These are phyloP conservation scores for Hippocampus barbouri DNA, from an alignment of 2,113 vertebrate genomes.

Conservation along the genomic window DNA sequence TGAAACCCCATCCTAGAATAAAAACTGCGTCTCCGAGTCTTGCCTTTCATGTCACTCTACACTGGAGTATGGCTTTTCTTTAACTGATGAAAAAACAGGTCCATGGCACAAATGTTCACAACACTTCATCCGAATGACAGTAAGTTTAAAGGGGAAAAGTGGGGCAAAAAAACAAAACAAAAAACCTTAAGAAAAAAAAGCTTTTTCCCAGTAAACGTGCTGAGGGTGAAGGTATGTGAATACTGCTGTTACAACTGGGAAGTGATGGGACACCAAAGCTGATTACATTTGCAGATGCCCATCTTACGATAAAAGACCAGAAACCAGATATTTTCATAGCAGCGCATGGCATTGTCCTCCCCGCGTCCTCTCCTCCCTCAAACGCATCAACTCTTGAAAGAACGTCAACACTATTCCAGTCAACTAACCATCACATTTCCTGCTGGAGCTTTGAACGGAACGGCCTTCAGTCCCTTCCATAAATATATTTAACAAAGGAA, in stretches of 20 bases:
- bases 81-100: slow-evolving; percentile 32
- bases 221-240: slow-evolving; percentile 24
- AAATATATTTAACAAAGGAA: slow-evolving; percentile 33
- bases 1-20: slow-evolving; percentile 40
- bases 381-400: slow-evolving; percentile 25
- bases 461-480: slow-evolving; percentile 35
- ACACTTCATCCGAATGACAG: slow-evolving; percentile 26
- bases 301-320: slow-evolving; percentile 12
- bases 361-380: slow-evolving; percentile 11
- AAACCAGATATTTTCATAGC: slow-evolving; percentile 23
- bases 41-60: slow-evolving; percentile 38
- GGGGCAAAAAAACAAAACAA: too few species aligned
- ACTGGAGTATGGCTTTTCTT: slow-evolving; percentile 64
- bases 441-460: slow-evolving; percentile 28
- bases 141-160: slow-evolving; percentile 6
- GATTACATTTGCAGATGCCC: slow-evolving; percentile 2
- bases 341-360: slow-evolving; percentile 35
- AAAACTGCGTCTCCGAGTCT: slow-evolving; percentile 31
- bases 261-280: slow-evolving; percentile 3
- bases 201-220: slow-evolving; percentile 14
- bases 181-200: background rate
- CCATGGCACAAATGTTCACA: slow-evolving; percentile 53
- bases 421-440: slow-evolving; percentile 13
- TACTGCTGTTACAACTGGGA: slow-evolving; percentile 42
- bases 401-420: slow-evolving; percentile 34